A percentile compares a stretch with the other conserved stretches of the same genome.
Conservation (phyloP, 2,888 invertebrate genomes). For the Patella depressa region DNA sequence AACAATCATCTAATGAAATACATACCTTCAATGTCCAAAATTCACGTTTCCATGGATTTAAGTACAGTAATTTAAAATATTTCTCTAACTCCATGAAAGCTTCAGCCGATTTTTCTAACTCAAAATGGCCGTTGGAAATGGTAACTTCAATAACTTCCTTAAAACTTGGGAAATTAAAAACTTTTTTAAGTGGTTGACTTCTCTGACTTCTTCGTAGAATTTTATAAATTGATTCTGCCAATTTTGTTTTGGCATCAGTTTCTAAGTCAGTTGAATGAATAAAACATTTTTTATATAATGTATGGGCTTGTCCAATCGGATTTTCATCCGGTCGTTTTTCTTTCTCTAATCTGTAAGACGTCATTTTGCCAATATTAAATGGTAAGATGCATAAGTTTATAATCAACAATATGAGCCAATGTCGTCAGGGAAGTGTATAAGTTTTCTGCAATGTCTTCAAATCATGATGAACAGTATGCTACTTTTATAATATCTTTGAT, state of each 20-base stretch:
- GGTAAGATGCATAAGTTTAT: too few species aligned
- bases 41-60: slow-evolving; percentile 52
- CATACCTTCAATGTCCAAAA: slow-evolving; percentile 47
- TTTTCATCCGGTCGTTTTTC: not conserved
- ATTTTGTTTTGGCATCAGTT: not conserved
- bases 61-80: slow-evolving; percentile 42
- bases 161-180: slow-evolving; percentile 32
- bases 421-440: too few species aligned
- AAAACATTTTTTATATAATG: slow-evolving; percentile 20
- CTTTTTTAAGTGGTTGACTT: slow-evolving; percentile 23
- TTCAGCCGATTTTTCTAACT: slow-evolving; percentile 39
- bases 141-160: slow-evolving; percentile 31
- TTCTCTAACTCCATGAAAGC: slow-evolving; percentile 46
- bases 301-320: not conserved
- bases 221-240: slow-evolving; percentile 21
- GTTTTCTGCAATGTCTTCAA: too few species aligned
- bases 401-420: too few species aligned
- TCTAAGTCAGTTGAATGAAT: slow-evolving; percentile 26
- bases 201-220: slow-evolving; percentile 32
- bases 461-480: too few species aligned
- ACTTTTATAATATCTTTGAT: too few species aligned
- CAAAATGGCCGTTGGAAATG: slow-evolving; percentile 32
- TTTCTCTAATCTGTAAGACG: not conserved
- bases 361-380: not conserved
- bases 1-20: not conserved